Base-by-base conservation (phyloP, 2,113 vertebrate genomes). In the Trematocara marginatum region DNA sequence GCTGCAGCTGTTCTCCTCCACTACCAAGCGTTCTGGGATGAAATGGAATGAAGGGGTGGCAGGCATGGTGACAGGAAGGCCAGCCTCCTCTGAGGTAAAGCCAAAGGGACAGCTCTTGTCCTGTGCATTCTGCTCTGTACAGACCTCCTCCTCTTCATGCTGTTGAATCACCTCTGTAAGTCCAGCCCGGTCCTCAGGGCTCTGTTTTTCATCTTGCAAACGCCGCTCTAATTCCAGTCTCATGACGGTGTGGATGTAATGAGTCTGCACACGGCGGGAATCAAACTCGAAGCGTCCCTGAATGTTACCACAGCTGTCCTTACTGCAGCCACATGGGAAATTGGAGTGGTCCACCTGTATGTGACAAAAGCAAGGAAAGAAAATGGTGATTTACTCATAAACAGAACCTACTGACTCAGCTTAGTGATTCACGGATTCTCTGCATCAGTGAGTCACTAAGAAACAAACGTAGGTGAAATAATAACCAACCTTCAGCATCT, bases 261-360 rank as follows among this genome's bases (percentile, higher is more conserved):
- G 98, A 0, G 97, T 98, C 90, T 96, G 97, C 45, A 98, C 98
- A 0, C 97, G 96, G 2, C 94, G 94, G 88, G 97, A 95, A 90
- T 98, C 98, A 85, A 99, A 99, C 83, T 98, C 97, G 0, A 97
- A 94, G 35, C 97, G 96, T 52, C 98, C 98, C 71, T 96, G 94
- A 0, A 95, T 96, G 93, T 99, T 99, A 80, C 96, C 97, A 0
- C 98, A 99, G 82, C 97, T 96, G 0, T 98, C 97, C 86, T 95
- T 97, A 10, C 96, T 96, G 94, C 98, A 99, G 78, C 97, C 97
- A 0, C 98, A 99, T 16, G 98, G 98, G 90, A 99, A 99, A 1
- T 94, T 95, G 1, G 97, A 97, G 93, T 97, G 97, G 89, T 99
- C 98, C 96, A 97, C 97, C 98, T 99, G 95, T 47, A 87, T 31